Evolutionary conservation across 2,113 vertebrate species (phyloP).

Genomic region (Podilymbus podiceps): DNA sequence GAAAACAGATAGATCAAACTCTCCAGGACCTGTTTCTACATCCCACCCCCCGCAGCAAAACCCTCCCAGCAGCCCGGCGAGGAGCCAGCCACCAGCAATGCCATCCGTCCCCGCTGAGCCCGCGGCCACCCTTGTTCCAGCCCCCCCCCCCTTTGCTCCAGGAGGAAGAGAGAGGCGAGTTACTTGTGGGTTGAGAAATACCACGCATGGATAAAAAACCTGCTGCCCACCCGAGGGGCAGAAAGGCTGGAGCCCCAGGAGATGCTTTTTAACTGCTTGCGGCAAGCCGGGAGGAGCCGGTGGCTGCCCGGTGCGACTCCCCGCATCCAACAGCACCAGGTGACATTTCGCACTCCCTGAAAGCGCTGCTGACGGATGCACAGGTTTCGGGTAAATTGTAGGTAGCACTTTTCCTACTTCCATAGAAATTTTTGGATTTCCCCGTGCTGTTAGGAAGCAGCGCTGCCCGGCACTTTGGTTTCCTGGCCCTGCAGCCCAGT

Average conservation of each 20-base stretch:
- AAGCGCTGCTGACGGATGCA: neutral
- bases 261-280: neutral
- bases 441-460: neutral
- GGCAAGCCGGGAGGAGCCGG: neutral
- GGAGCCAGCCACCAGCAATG: neutral
- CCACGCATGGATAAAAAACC: neutral
- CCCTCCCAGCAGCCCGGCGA: neutral
- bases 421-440: neutral
- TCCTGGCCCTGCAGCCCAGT: neutral
- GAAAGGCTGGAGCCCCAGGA: neutral
- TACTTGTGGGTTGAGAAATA: neutral
- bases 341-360: neutral
- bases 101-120: neutral
- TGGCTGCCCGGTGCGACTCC: accelerated
- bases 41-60: neutral
- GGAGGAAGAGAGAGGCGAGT: neutral
- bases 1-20: neutral
- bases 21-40: neutral
- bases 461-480: neutral
- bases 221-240: neutral
- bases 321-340: neutral
- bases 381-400: neutral
- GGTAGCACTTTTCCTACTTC: neutral
- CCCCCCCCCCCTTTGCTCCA: neutral
- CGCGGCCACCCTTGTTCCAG: neutral